Conservation (phyloP, 2,797 vertebrate species). For the Oceanodroma leucorhoa region DNA sequence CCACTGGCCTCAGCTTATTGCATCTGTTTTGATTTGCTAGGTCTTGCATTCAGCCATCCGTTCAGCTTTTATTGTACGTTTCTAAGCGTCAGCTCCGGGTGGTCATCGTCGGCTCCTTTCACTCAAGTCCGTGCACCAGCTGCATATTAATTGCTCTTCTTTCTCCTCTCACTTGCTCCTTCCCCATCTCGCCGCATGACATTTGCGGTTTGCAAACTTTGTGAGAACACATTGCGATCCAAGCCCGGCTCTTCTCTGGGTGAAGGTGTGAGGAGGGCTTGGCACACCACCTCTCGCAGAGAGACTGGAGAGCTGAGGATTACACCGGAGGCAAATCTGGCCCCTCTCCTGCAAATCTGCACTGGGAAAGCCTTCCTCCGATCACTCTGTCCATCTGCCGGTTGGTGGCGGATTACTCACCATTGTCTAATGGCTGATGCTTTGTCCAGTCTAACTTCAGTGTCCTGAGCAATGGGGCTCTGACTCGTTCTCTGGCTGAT, state of each 20-base stretch:
- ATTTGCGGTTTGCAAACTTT: not conserved
- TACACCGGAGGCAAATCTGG: not conserved
- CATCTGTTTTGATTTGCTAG: conserved; percentile 40
- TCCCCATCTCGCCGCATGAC: fast-evolving
- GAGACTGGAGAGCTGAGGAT: not conserved
- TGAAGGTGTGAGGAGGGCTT: conserved; percentile 5
- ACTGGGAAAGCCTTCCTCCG: not conserved
- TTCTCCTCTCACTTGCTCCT: not conserved
- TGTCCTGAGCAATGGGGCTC: not conserved
- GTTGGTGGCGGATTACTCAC: not conserved
- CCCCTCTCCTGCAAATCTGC: not conserved
- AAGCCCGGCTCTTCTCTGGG: not conserved
- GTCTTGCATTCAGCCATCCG: conserved; percentile 31
- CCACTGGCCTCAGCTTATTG: conserved; percentile 31
- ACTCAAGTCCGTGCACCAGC: conserved; percentile 29
- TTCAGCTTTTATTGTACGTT: conserved; percentile 21
- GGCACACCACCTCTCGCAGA: not conserved
- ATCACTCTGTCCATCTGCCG: not conserved
- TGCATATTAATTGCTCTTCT: conserved; percentile 29
- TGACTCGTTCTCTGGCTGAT: not conserved
- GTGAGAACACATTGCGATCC: not conserved
- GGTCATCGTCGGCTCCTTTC: not conserved
- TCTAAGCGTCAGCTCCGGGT: not conserved
- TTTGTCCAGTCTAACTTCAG: not conserved
- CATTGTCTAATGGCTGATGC: not conserved